Evolutionary conservation across 35 echinoderm and acorn worm species (phyloP).

Genomic region (Strongylocentrotus purpuratus): DNA sequence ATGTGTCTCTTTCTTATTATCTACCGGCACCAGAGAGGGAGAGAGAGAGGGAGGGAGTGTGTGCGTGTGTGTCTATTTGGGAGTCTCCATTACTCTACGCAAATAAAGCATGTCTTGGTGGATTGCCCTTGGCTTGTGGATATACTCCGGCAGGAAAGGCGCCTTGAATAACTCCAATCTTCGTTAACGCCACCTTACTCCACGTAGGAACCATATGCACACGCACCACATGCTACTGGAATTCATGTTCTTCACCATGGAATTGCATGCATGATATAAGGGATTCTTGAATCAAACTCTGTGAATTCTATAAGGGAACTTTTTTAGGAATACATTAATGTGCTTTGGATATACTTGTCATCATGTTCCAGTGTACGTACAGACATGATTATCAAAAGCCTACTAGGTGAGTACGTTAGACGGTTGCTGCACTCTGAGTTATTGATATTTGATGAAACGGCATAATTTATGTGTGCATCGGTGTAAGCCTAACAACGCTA

Average conservation of each 20-base stretch:
- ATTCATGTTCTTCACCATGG: background rate
- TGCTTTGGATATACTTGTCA: background rate
- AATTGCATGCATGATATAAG: background rate
- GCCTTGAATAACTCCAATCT: background rate
- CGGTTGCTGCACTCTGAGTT: background rate
- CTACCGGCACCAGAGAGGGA: background rate
- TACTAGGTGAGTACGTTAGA: background rate
- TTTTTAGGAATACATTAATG: conserved; percentile 11
- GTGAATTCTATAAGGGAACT: background rate
- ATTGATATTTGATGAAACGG: background rate
- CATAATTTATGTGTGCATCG: background rate
- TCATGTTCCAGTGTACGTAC: background rate
- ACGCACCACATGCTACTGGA: background rate
- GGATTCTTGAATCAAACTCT: background rate
- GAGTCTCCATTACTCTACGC: background rate
- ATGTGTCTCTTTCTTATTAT: background rate
- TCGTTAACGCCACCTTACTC: conserved; percentile 1
- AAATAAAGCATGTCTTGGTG: conserved; percentile 3
- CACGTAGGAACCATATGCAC: background rate
- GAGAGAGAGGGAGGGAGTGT: background rate
- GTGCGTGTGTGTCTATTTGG: background rate
- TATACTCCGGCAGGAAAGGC: background rate
- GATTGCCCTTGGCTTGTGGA: background rate
- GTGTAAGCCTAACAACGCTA: background rate
- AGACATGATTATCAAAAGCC: conserved; percentile 34